Conservation (phyloP, 2,797 vertebrate genomes). For the Oryzias sinensis region DNA sequence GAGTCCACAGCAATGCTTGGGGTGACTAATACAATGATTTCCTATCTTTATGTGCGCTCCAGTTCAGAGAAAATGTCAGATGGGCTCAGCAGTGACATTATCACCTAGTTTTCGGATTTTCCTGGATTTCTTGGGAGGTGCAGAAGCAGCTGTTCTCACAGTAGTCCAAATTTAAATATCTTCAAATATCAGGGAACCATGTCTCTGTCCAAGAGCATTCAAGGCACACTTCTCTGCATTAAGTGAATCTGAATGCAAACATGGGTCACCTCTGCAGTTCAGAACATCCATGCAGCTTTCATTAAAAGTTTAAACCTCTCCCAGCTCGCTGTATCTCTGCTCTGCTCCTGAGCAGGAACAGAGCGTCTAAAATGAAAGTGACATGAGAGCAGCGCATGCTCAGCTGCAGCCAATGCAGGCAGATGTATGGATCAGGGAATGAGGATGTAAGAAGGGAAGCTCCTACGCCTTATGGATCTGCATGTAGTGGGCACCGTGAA, state of each 20-base stretch:
- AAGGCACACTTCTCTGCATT: too few species aligned
- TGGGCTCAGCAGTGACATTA: constrained; percentile 31
- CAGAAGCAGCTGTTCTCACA: not conserved
- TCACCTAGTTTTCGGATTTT: constrained; percentile 5
- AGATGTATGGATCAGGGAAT: constrained; percentile 61
- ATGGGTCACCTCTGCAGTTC: too few species aligned
- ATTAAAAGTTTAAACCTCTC: constrained; percentile 20
- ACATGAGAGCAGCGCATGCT: constrained; percentile 39
- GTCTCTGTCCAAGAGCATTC: too few species aligned
- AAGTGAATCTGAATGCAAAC: constrained; percentile 1
- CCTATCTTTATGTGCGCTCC: constrained; percentile 14
- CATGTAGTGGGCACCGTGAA: constrained; percentile 61
- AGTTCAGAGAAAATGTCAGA: constrained; percentile 19
- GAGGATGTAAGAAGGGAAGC: constrained; percentile 52
- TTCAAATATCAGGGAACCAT: not conserved
- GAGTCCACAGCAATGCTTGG: constrained; percentile 11
- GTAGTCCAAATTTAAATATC: not conserved
- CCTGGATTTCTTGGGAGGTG: constrained; percentile 11
- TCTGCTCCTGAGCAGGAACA: constrained; percentile 22
- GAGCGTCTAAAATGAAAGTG: constrained; percentile 37
- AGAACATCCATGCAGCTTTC: constrained; percentile 8
- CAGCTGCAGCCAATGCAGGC: constrained; percentile 48
- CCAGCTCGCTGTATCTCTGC: constrained; percentile 13
- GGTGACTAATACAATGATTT: constrained; percentile 33
- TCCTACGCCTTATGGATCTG: constrained; percentile 72